These are phyloP conservation scores for Campopleginae sp. DNA, from an alignment of 2,888 invertebrate species.

Conservation along the genomic window DNA sequence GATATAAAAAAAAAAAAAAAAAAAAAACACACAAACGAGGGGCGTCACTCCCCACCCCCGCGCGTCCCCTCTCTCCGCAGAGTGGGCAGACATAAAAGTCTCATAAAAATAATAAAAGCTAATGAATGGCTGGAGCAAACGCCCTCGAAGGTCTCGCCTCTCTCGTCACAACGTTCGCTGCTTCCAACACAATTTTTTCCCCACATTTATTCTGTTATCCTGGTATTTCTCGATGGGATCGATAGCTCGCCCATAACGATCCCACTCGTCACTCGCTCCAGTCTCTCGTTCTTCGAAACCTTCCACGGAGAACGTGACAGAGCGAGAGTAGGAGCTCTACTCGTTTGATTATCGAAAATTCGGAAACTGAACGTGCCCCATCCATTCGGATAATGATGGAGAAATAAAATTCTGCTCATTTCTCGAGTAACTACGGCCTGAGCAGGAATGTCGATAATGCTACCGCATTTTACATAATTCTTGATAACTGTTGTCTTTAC, in stretches of 20 bases:
- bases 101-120: conserved; percentile 38
- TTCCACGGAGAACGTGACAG: not conserved
- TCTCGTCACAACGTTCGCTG: not conserved
- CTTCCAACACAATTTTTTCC: conserved; percentile 48
- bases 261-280: conserved; percentile 28
- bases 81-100: conserved; percentile 14
- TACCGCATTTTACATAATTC: no score
- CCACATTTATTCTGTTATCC: conserved; percentile 74
- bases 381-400: not conserved
- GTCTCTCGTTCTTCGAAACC: not conserved
- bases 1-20: no score
- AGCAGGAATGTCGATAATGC: not conserved
- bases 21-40: no score
- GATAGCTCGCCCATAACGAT: conserved; percentile 82
- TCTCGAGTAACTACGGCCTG: not conserved
- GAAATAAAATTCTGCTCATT: not conserved
- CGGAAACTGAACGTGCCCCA: not conserved
- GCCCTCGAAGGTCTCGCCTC: conserved; percentile 10
- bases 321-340: not conserved
- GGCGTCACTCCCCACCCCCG: no score
- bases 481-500: no score
- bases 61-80: no score
- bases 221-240: conserved; percentile 83
- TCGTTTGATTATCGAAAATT: not conserved
- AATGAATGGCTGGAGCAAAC: conserved; percentile 26